Evolutionary conservation across 2,113 vertebrate species (phyloP).

Genomic region (Podarcis muralis): DNA sequence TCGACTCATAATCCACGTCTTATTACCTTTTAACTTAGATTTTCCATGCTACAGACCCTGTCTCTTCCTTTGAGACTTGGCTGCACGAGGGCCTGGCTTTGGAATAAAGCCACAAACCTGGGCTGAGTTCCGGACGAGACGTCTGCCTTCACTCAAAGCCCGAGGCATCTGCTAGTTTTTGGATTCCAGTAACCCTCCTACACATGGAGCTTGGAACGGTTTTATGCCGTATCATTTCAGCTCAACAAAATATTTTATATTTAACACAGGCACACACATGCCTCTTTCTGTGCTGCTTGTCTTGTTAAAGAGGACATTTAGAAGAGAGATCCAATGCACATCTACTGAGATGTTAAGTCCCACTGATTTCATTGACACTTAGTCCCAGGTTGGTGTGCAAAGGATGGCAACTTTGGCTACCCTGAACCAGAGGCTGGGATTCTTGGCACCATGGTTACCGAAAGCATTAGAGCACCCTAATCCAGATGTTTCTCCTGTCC

Average conservation of each 20-base stretch:
- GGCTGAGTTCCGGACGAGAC: background rate
- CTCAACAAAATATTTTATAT: background rate
- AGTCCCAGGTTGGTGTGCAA: background rate
- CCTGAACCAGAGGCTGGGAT: background rate
- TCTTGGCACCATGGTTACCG: too few species aligned
- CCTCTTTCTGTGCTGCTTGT: background rate
- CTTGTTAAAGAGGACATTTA: background rate
- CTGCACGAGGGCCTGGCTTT: background rate
- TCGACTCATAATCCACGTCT: background rate
- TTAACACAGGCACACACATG: background rate
- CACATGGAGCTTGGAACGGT: background rate
- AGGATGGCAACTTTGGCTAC: background rate
- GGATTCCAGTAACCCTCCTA: conserved; percentile 8
- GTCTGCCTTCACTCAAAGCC: conserved; percentile 14
- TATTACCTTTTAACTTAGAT: background rate
- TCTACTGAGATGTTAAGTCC: background rate
- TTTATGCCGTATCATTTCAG: background rate
- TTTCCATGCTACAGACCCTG: background rate
- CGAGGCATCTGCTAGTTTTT: background rate
- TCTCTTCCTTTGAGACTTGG: background rate
- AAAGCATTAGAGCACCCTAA: background rate
- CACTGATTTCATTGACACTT: background rate
- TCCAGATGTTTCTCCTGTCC: background rate
- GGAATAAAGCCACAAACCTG: conserved; percentile 3
- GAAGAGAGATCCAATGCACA: background rate